phyloP scores from a whole-genome alignment of 2,888 invertebrate species.

The Nephrotoma flavescens region DNA sequence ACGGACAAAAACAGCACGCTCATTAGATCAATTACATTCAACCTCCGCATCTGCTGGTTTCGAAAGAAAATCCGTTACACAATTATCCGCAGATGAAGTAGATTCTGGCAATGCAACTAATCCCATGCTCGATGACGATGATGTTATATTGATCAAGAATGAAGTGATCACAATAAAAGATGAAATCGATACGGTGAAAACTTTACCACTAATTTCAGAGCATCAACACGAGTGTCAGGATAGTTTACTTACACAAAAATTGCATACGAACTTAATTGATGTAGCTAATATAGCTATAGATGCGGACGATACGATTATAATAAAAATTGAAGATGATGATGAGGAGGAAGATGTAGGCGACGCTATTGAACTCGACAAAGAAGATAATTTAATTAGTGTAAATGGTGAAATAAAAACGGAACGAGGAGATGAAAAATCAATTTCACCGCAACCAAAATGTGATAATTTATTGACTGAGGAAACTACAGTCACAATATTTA shows the following conservation, averaged over 20 bases:
- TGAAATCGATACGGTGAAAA: not conserved
- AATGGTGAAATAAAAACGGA: conserved; percentile 12
- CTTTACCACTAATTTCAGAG: not conserved
- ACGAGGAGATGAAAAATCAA: not conserved
- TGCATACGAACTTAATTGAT: too few species aligned
- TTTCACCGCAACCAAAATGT: not conserved
- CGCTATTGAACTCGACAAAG: conserved; percentile 15
- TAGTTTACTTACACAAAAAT: not conserved
- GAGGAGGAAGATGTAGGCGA: conserved; percentile 15
- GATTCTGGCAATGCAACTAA: not conserved
- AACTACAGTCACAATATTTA: not conserved
- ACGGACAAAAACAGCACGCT: conserved; percentile 6
- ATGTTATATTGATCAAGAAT: not conserved
- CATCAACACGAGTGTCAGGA: not conserved
- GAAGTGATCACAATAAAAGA: not conserved
- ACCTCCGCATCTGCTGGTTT: not conserved
- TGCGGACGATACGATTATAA: not conserved
- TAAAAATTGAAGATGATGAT: conserved; percentile 1
- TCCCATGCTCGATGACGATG: conserved; percentile 4
- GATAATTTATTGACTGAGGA: not conserved
- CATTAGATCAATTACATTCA: not conserved
- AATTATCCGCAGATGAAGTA: not conserved
- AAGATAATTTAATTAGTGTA: conserved; percentile 7
- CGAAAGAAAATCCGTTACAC: not conserved
- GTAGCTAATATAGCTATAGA: not conserved